A percentile compares a stretch with the other conserved stretches of the same genome.
These are phyloP conservation scores for Papilio dardanus DNA, from an alignment of 1,140 invertebrate genomes.

Conservation along the genomic window DNA sequence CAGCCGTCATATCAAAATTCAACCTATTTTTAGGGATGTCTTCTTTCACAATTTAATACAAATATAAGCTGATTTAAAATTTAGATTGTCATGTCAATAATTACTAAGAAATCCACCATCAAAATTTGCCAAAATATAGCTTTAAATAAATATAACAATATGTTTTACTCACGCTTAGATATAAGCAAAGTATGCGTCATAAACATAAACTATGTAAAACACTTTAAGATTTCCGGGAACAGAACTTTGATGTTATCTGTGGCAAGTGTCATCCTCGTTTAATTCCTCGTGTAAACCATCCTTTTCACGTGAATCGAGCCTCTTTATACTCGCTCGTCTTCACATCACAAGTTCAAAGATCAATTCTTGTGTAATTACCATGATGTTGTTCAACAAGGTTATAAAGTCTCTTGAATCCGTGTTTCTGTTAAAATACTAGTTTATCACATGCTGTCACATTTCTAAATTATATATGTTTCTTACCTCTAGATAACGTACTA, in stretches of 20 bases:
- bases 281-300: slow-evolving; percentile 26
- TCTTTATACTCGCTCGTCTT: slow-evolving; percentile 10
- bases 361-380: slow-evolving; percentile 27
- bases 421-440: slow-evolving; percentile 8
- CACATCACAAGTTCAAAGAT: slow-evolving; percentile 27
- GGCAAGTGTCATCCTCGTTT: slow-evolving; percentile 29
- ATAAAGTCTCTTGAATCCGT: slow-evolving; percentile 21
- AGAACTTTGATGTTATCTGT: slow-evolving; percentile 14
- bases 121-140: too few relatives aligned
- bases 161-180: background rate
- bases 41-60: too few relatives aligned
- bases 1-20: too few relatives aligned
- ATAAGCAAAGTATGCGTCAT: background rate
- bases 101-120: too few relatives aligned
- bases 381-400: slow-evolving; percentile 14
- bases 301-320: slow-evolving; percentile 20
- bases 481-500: too few relatives aligned
- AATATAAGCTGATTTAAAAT: too few relatives aligned
- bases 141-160: too few relatives aligned
- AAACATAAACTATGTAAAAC: slow-evolving; percentile 8
- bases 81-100: too few relatives aligned
- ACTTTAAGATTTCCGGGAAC: slow-evolving; percentile 9
- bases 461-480: background rate
- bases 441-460: background rate
- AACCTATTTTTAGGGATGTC: too few relatives aligned